Percentiles rank a stretch among this genome's conserved stretches.
phyloP scores from a whole-genome alignment of 2,888 invertebrate genomes.

The Hofmannophila pseudospretella region DNA sequence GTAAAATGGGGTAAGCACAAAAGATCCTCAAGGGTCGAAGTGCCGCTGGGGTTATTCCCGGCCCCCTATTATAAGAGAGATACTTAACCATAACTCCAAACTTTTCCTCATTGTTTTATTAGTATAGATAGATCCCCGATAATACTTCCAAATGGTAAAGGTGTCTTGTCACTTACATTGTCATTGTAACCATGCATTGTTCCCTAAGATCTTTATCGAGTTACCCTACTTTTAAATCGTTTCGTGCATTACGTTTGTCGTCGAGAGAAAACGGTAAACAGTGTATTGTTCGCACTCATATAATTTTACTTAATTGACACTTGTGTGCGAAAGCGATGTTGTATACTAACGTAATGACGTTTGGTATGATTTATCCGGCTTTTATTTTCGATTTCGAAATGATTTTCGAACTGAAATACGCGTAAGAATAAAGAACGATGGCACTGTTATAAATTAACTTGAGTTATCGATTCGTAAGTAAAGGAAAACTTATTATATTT shows the following conservation, averaged over 20 bases:
- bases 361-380: constrained; percentile 9
- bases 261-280: constrained; percentile 15
- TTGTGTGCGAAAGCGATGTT: constrained; percentile 22
- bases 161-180: constrained; percentile 6
- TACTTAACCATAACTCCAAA: neutral
- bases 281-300: constrained; percentile 31
- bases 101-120: neutral
- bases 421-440: too few relatives aligned
- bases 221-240: constrained; percentile 35
- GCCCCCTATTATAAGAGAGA: neutral
- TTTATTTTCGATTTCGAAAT: constrained; percentile 5
- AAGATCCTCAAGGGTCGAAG: too few relatives aligned
- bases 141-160: neutral
- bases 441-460: too few relatives aligned
- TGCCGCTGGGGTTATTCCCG: too few relatives aligned
- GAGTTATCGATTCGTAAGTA: too few relatives aligned
- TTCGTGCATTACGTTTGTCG: constrained; percentile 2
- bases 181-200: constrained; percentile 25
- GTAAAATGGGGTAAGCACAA: too few relatives aligned
- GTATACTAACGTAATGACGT: constrained; percentile 8
- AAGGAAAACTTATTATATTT: too few relatives aligned
- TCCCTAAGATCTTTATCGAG: constrained; percentile 32
- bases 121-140: neutral
- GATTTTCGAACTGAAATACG: neutral
- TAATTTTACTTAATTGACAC: constrained; percentile 42